phyloP scores from a whole-genome alignment of 2,113 vertebrate species.

The Probosciger aterrimus region DNA sequence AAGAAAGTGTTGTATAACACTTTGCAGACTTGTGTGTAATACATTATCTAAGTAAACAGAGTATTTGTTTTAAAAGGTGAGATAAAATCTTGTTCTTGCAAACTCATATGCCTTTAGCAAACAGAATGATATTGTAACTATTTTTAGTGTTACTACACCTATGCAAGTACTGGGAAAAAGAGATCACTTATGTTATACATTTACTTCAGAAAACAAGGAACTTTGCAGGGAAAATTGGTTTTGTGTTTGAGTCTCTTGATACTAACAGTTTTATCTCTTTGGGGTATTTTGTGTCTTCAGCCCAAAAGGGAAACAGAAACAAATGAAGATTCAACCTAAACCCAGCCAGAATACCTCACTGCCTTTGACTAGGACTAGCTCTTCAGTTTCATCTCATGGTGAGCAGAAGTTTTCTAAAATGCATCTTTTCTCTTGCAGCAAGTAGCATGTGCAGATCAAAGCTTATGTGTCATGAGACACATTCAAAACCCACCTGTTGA shows the following conservation, averaged over 20 bases:
- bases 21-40: not conserved
- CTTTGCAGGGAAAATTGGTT: not conserved
- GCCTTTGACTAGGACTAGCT: conserved; percentile 79
- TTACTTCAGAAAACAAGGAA: not conserved
- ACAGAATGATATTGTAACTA: not conserved
- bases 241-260: not conserved
- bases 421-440: not conserved
- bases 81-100: not conserved
- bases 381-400: conserved; percentile 85
- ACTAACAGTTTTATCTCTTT: not conserved
- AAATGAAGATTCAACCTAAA: conserved; percentile 83
- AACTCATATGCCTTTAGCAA: not conserved
- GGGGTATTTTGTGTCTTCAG: conserved; percentile 70
- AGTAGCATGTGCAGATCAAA: not conserved
- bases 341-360: conserved; percentile 80
- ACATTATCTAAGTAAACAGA: not conserved
- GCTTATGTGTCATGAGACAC: not conserved
- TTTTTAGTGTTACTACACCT: not conserved
- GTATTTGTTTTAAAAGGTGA: not conserved
- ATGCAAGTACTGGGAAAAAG: not conserved
- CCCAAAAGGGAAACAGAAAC: conserved; percentile 90
- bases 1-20: not conserved
- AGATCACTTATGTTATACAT: not conserved
- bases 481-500: not conserved
- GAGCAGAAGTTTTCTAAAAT: conserved; percentile 9